Base-by-base conservation (phyloP, 2,888 invertebrate species). In the Macrosoma leucophasiata region DNA sequence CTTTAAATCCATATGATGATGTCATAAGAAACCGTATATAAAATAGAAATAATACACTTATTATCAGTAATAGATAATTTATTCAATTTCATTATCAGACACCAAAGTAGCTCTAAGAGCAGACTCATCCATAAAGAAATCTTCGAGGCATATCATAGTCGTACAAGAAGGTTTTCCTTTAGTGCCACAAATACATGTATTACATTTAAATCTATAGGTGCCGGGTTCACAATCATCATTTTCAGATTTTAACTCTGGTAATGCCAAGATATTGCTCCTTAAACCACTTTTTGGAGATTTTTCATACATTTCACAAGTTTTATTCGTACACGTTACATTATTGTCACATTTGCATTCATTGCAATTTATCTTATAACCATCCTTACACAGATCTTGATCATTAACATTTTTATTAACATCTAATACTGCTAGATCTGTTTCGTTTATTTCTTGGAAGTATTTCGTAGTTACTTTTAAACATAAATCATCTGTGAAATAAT, bases 131-230 rank as follows among this genome's bases (percentile, higher is more conserved):
- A 55, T 9, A 1, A 46, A 9, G 2, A 52, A 30, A 24, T 62
- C 49, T 10, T 57, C 46, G 18, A 60, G 45, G 36, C 74, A 74
- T 3, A 66, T 36, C 69, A 68, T 69, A 0, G 57, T 60, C 0
- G 67, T 67, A 29, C 74, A 74, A 1, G 48, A 34, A 2, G 61
- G 43, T 2, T 34, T 15, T 0, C 48, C 49, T 4, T 48, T 43
- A 0, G 28, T 11, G 3, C 52, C 48, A 41, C 73, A 74, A 2
- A 52, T 19, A 29, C 74, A 74, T 0, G 55, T 55, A 22, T 74
- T 74, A 33, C 74, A 73, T 29, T 53, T 48, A 2, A 48, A 48
- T 24, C 57, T 54, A 41, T 73, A 74, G 15, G 45, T 52, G 9
- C 61, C 62, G 0, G 70, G 64, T 3, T 15, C 21, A 30, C 74